A percentile compares a stretch with the other conserved stretches of the same genome.
Evolutionary conservation across 1,140 invertebrate species (phyloP).

Genomic region (Oryctes rhinoceros): DNA sequence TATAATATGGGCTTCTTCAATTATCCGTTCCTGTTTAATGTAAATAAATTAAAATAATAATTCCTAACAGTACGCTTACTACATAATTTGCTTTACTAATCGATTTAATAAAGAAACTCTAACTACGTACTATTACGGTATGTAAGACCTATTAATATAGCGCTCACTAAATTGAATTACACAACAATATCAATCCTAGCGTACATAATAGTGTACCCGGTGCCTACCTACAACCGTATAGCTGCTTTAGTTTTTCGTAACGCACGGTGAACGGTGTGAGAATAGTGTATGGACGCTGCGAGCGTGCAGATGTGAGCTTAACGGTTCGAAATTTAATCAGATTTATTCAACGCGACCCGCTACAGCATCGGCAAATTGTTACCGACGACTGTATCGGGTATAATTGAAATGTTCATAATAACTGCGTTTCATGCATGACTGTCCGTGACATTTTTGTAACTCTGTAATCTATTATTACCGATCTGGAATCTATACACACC

Average conservation of each 20-base stretch:
- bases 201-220: not conserved
- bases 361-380: slow-evolving; percentile 14
- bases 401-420: slow-evolving; percentile 31
- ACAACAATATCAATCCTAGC: too few relatives aligned
- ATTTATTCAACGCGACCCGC: slow-evolving; percentile 27
- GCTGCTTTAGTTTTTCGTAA: not conserved
- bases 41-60: too few relatives aligned
- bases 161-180: too few relatives aligned
- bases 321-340: slow-evolving; percentile 30
- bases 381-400: slow-evolving; percentile 24
- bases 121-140: too few relatives aligned
- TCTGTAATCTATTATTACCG: slow-evolving; percentile 34
- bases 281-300: not conserved
- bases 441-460: slow-evolving; percentile 6
- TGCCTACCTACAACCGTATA: not conserved
- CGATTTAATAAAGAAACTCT: too few relatives aligned
- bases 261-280: not conserved
- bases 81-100: too few relatives aligned
- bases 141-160: too few relatives aligned
- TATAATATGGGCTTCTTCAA: too few relatives aligned
- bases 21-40: too few relatives aligned
- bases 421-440: slow-evolving; percentile 34
- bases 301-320: slow-evolving; percentile 27
- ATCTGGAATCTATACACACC: slow-evolving; percentile 14
- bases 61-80: too few relatives aligned